These are phyloP conservation scores for Zapus hudsonius DNA, from an alignment of 2,113 vertebrate genomes.

Conservation along the genomic window DNA sequence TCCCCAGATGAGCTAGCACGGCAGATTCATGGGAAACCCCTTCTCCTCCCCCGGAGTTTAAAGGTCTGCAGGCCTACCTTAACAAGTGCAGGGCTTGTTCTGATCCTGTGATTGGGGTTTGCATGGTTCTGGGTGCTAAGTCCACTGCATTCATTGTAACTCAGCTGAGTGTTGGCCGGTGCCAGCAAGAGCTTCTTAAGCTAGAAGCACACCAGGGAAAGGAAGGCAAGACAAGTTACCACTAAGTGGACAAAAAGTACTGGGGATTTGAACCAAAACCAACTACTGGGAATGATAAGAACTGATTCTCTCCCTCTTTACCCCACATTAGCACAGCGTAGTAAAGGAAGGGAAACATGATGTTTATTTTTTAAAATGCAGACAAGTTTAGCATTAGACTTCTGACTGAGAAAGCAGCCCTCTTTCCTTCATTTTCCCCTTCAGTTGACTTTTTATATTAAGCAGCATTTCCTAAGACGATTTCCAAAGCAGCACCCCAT, in stretches of 20 bases:
- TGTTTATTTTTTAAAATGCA: slow-evolving; percentile 4
- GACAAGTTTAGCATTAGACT: background rate
- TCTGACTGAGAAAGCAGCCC: slow-evolving; percentile 28
- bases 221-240: slow-evolving; percentile 76
- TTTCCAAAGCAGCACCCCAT: background rate
- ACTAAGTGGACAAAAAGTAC: slow-evolving; percentile 45
- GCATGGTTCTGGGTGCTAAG: slow-evolving; percentile 97
- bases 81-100: slow-evolving; percentile 95
- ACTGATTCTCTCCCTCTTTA: slow-evolving; percentile 50
- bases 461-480: background rate
- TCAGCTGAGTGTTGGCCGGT: slow-evolving; percentile 98
- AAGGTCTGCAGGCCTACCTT: slow-evolving; percentile 91
- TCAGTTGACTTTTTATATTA: slow-evolving; percentile 55
- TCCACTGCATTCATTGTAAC: slow-evolving; percentile 99
- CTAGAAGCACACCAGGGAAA: slow-evolving; percentile 86
- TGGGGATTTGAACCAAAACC: slow-evolving; percentile 72
- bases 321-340: slow-evolving; percentile 50
- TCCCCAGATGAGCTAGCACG: slow-evolving; percentile 49
- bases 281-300: slow-evolving; percentile 28
- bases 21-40: no score
- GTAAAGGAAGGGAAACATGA: slow-evolving; percentile 40
- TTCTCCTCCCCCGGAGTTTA: slow-evolving; percentile 39
- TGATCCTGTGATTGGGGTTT: slow-evolving; percentile 96
- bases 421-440: slow-evolving; percentile 55
- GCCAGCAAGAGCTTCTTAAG: slow-evolving; percentile 99